phyloP scores from a whole-genome alignment of 2,797 vertebrate species.

The Gallinago stenura region DNA sequence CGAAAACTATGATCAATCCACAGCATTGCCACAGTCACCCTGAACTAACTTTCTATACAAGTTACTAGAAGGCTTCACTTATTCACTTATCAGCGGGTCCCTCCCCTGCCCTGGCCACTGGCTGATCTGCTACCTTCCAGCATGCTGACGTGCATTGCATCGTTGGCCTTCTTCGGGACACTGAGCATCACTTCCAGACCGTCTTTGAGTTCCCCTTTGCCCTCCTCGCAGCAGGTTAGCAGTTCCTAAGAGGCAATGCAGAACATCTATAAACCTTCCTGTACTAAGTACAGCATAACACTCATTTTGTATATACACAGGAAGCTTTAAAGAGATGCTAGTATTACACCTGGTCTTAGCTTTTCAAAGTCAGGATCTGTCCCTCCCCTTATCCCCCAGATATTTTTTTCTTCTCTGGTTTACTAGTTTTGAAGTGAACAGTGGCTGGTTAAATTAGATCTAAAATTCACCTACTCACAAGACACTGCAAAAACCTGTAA shows the following conservation, averaged over 20 bases:
- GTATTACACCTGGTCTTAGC: background rate
- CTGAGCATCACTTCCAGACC: constrained; percentile 98
- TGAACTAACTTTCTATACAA: background rate
- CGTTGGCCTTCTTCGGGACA: constrained; percentile 97
- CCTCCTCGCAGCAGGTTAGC: constrained; percentile 97
- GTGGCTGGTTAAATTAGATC: background rate
- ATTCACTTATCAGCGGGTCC: background rate
- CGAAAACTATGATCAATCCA: background rate
- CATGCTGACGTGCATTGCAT: constrained; percentile 99
- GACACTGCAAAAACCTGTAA: background rate
- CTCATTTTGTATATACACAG: background rate
- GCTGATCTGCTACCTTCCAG: constrained; percentile 87
- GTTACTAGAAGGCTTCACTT: background rate
- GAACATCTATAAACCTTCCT: background rate
- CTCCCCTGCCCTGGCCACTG: background rate
- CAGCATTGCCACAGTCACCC: background rate
- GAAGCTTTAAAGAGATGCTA: background rate
- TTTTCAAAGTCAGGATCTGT: background rate
- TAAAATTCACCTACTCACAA: background rate
- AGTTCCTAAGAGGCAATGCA: constrained; percentile 84
- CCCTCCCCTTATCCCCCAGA: background rate
- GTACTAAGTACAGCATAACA: background rate
- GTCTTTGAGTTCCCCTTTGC: constrained; percentile 97
- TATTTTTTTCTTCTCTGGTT: background rate
- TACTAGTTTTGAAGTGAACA: background rate